Evolutionary conservation across 2,888 invertebrate species (phyloP), one percentile per base, ranked within the genome.

Genomic region (Nycteola revayana): DNA sequence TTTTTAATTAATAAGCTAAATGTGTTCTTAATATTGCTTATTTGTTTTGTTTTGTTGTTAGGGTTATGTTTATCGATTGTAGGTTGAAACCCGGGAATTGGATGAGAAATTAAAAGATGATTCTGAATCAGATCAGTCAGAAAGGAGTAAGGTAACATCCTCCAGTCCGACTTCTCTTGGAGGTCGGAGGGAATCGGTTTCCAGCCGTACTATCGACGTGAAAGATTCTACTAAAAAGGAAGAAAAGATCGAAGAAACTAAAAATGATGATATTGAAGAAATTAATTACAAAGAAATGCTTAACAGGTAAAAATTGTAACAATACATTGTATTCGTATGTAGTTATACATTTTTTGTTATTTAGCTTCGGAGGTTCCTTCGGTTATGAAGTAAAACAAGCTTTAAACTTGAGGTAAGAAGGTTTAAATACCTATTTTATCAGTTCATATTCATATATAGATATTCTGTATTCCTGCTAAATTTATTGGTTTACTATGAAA

Each of bases 51-150:
- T 49, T 46, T 45, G 41, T 32, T 42, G 36, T 43, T 14, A 8
- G 92, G 92, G 90, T 92, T 76, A 93, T 93, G 75, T 91, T 91
- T 91, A 75, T 79, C 46, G 73, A 76, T 78, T 60, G 32, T 53
- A 88, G 88, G 77, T 75, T 27, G 88, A 88, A 62, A 82, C 72
- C 66, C 84, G 85, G 60, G 93, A 93, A 75, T 74, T 92, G 61
- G 93, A 93, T 53, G 93, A 93, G 53, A 93, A 93, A 60, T 86
- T 90, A 40, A 92, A 90, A 34, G 93, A 93, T 43, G 93, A 92
- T 62, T 91, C 91, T 53, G 88, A 90, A 44, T 90, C 91, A 1
- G 92, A 93, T 61, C 88, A 90, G 28, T 90, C 91, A 10, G 93
- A 93, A 39, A 92, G 90, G 66, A 90, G 89, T 37, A 92, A 92